Conservation (phyloP, 2,888 invertebrate genomes). For the Diadegma fenestrale region DNA sequence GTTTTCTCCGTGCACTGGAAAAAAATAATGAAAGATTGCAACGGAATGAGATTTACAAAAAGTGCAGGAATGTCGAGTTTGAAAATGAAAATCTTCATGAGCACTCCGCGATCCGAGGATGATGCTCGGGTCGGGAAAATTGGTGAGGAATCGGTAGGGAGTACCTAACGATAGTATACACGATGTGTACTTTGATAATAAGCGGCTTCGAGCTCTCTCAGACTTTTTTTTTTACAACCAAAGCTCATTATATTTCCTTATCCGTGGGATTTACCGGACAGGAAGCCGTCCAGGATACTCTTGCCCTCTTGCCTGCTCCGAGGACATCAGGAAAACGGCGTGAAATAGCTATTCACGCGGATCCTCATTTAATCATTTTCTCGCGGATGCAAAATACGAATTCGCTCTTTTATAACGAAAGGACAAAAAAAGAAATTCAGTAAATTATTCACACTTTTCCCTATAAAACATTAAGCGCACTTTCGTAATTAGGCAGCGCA, state of each 20-base stretch:
- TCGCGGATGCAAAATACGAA: constrained; percentile 36
- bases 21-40: background rate
- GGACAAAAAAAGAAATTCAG: too few relatives aligned
- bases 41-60: constrained; percentile 21
- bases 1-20: too few relatives aligned
- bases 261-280: constrained; percentile 28
- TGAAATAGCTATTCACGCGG: constrained; percentile 36
- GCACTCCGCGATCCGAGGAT: constrained; percentile 9
- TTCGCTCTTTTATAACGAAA: constrained; percentile 45
- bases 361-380: constrained; percentile 61
- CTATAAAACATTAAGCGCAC: background rate
- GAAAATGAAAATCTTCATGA: constrained; percentile 36
- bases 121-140: constrained; percentile 51
- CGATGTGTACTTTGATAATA: constrained; percentile 59
- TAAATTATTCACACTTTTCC: background rate
- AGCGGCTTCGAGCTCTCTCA: constrained; percentile 50
- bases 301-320: constrained; percentile 52
- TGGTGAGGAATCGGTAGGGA: constrained; percentile 33
- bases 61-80: constrained; percentile 1
- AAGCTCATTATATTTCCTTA: constrained; percentile 48
- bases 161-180: constrained; percentile 43
- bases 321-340: constrained; percentile 49
- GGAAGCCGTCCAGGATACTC: constrained; percentile 19
- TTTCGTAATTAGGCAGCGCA: background rate
- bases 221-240: constrained; percentile 21